Base-by-base conservation (phyloP, 30 jellyfish, hydroid and myxozoan genomes). In the Cassiopea andromeda region DNA sequence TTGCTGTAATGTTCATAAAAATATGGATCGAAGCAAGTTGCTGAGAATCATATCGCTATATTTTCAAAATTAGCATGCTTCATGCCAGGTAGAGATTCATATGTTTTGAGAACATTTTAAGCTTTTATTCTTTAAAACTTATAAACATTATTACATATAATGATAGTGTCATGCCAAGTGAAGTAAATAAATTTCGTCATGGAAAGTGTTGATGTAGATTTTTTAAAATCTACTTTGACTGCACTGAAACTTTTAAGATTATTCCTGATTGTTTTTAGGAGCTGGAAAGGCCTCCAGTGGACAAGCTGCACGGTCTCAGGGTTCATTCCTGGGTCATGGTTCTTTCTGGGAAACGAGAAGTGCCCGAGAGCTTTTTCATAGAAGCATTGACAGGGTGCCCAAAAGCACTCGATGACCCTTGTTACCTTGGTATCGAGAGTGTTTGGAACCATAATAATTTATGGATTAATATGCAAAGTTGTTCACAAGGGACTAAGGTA, bases 381-480 rank as follows among this genome's bases (percentile, higher is more conserved):
- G 99, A 95, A 88, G 17, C 98, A 44, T 84, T 95, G 46, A 95
- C 99, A 15, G 99, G 99, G 7, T 70, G 89, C 15, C 89, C 93
- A n/a, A 95, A 95, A 75, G 91, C 98, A 7, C 91, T 92, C 54
- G 98, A 88, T 81, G 88, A 79, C 78, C n/a, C 73, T 38, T 97
- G 94, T 44, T 95, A 95, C 77, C 96, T 78, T 45, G 99, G 99
- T 1, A 89, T 95, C 77, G 99, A 95, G 59, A 85, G 92, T 59
- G 91, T 95, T 46, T 95, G 99, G 99, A 95, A 91, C 73, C 94
- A 91, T 69, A 50, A 97, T 1, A 95, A 95, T 75, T 87, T 95
- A 1, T 95, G 99, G 99, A 93, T 95, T 18, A 95, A 95, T 66
- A 95, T 95, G 99, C 99, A 95, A 69, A 98, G 92, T 84, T 95